Evolutionary conservation across 2,888 invertebrate species (phyloP).

Genomic region (Lamellibrachia satsuma): DNA sequence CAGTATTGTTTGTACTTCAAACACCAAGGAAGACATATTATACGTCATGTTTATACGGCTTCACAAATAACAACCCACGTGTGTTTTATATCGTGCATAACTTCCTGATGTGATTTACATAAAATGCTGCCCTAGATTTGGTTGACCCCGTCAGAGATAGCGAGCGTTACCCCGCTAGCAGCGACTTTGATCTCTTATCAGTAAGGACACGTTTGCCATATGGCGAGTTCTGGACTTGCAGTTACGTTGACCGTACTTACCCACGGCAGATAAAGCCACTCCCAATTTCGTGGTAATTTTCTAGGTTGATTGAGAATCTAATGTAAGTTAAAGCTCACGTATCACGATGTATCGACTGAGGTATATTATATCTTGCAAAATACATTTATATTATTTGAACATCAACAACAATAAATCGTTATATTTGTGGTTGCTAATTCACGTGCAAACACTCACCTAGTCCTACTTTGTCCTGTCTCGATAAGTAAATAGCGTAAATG

Average conservation of each 20-base stretch:
- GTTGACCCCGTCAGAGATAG: neutral
- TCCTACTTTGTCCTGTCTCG: neutral
- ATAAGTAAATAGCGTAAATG: no score
- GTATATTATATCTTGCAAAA: neutral
- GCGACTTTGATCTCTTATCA: neutral
- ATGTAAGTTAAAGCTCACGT: neutral
- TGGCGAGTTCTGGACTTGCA: neutral
- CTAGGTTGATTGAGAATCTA: neutral
- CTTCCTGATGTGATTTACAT: conserved; percentile 2
- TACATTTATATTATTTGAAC: neutral
- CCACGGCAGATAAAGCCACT: neutral
- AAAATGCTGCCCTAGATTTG: neutral
- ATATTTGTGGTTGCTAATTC: neutral
- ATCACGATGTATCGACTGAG: neutral
- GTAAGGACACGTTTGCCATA: neutral
- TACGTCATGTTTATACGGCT: neutral
- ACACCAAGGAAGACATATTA: neutral
- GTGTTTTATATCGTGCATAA: neutral
- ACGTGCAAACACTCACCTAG: neutral
- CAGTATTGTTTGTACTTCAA: neutral
- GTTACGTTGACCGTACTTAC: neutral
- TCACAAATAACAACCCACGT: neutral
- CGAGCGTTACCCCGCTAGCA: neutral
- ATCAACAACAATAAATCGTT: neutral
- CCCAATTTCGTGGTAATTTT: neutral